These are phyloP conservation scores for Pammene aurita DNA, from an alignment of 2,888 invertebrate species.

Conservation along the genomic window DNA sequence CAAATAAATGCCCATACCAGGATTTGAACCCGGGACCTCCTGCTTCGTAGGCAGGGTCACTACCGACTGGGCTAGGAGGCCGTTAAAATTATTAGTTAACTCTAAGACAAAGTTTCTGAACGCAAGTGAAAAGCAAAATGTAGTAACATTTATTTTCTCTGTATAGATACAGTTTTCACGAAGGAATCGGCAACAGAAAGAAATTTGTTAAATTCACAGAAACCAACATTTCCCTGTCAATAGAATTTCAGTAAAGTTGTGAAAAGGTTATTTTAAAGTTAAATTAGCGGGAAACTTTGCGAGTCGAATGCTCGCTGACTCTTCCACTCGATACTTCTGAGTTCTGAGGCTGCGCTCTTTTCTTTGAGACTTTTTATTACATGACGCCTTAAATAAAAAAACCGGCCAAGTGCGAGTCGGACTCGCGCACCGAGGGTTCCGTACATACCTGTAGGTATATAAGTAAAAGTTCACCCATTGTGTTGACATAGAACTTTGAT, in stretches of 20 bases:
- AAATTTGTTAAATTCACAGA: slow-evolving; percentile 11
- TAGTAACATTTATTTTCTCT: slow-evolving; percentile 10
- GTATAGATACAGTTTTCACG: neutral
- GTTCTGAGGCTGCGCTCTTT: slow-evolving; percentile 3
- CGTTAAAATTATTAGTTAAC: slow-evolving; percentile 11
- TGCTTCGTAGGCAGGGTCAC: no score
- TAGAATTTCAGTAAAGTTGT: slow-evolving; percentile 47
- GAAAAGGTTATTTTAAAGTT: slow-evolving; percentile 72
- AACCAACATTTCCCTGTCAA: slow-evolving; percentile 27
- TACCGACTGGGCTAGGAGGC: no score
- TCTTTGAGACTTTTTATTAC: slow-evolving; percentile 3
- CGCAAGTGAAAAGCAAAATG: slow-evolving; percentile 4
- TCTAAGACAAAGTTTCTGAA: neutral
- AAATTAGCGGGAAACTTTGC: slow-evolving; percentile 68
- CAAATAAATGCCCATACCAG: no score
- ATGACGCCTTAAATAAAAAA: neutral
- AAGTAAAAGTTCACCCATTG: no score
- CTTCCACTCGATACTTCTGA: slow-evolving; percentile 17
- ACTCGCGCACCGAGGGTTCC: no score
- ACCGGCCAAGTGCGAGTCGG: no score
- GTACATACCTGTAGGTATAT: no score
- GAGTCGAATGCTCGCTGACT: slow-evolving; percentile 54
- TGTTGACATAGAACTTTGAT: no score
- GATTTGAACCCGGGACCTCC: no score
- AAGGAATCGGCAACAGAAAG: neutral